Conservation (phyloP, 2,113 vertebrate species). For the Machaerirhynchus nigripectus region DNA sequence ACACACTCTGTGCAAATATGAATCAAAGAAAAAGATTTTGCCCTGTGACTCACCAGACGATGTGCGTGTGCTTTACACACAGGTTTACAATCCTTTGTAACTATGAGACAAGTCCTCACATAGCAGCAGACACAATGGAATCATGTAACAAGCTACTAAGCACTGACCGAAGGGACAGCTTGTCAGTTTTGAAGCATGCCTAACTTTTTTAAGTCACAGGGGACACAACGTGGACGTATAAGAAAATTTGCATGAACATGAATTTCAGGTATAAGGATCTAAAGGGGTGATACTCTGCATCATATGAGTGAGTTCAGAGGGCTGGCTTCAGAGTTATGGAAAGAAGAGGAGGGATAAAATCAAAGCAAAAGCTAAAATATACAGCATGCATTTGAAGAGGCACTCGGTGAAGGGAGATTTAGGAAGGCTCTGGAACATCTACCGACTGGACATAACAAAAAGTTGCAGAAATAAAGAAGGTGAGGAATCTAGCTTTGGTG, state of each 20-base stretch:
- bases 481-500: not conserved
- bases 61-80: rapidly evolving
- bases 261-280: not conserved
- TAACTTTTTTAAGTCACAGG: not conserved
- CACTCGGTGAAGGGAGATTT: not conserved
- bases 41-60: not conserved
- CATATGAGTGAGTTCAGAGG: not conserved
- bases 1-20: not conserved
- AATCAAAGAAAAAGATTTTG: not conserved
- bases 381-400: not conserved
- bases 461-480: not conserved
- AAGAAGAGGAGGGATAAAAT: not conserved
- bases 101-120: not conserved
- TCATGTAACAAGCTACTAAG: not conserved
- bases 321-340: not conserved
- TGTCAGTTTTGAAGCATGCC: not conserved
- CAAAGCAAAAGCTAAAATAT: not conserved
- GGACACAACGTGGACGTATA: not conserved
- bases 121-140: rapidly evolving
- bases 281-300: not conserved
- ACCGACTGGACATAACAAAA: not conserved
- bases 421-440: not conserved
- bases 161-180: not conserved
- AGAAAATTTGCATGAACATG: not conserved
- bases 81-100: not conserved